Conservation (phyloP, 2,888 invertebrate genomes). For the Sarcophaga subvicina region DNA sequence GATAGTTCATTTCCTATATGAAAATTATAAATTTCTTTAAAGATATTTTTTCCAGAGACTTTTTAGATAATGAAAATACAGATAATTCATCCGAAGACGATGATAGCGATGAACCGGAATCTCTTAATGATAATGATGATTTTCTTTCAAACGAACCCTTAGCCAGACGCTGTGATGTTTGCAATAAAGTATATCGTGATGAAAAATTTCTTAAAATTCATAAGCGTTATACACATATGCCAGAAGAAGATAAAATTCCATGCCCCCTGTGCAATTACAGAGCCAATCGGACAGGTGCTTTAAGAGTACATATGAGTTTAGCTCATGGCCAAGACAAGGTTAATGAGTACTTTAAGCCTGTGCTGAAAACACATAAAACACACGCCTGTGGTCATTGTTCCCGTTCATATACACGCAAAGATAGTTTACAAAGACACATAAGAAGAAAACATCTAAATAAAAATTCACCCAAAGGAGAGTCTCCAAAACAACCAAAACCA, state of each 20-base stretch:
- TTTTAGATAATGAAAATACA: conserved; percentile 5
- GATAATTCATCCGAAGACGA: conserved; percentile 38
- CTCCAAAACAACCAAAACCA: conserved; percentile 21
- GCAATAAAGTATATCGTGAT: conserved; percentile 58
- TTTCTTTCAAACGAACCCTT: conserved; percentile 33
- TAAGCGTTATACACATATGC: conserved; percentile 62
- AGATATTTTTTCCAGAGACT: conserved; percentile 16
- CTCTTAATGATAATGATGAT: conserved; percentile 17
- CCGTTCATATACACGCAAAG: conserved; percentile 47
- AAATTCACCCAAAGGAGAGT: conserved; percentile 21
- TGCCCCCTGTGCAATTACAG: conserved; percentile 62
- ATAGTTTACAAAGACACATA: conserved; percentile 55
- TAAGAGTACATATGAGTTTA: conserved; percentile 61
- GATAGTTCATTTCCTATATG: neutral
- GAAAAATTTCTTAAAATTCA: conserved; percentile 55
- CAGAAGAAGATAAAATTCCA: conserved; percentile 57
- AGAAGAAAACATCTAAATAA: conserved; percentile 52
- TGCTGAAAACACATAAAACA: conserved; percentile 32
- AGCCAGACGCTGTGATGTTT: conserved; percentile 58
- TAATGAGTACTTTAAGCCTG: conserved; percentile 50
- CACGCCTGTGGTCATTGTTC: conserved; percentile 51
- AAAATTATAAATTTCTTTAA: conserved; percentile 1
- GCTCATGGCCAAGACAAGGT: conserved; percentile 55
- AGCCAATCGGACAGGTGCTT: conserved; percentile 47
- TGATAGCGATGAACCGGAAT: conserved; percentile 40